Evolutionary conservation across 2,888 invertebrate genomes (phyloP).

Genomic region (Alitta virens): DNA sequence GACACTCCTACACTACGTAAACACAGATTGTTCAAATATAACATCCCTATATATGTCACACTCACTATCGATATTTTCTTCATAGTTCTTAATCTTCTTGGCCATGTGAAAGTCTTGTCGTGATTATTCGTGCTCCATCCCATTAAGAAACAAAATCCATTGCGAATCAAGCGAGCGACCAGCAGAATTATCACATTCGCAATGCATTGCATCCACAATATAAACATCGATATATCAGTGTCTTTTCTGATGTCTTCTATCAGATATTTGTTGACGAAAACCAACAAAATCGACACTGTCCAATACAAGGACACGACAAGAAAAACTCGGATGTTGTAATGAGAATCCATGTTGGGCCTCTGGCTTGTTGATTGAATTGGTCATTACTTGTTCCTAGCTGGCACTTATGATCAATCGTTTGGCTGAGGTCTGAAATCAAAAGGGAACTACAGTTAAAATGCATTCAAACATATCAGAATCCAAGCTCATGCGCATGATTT

Average conservation of each 20-base stretch:
- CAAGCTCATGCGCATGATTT: too few relatives aligned
- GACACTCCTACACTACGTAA: constrained; percentile 50
- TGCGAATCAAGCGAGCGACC: neutral
- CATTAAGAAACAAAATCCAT: neutral
- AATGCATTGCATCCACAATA: constrained; percentile 47
- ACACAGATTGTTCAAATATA: constrained; percentile 50
- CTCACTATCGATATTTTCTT: constrained; percentile 37
- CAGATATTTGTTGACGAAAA: constrained; percentile 88
- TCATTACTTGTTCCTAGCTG: too few relatives aligned
- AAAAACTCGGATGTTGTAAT: too few relatives aligned
- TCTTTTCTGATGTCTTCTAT: constrained; percentile 64
- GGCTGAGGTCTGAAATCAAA: too few relatives aligned
- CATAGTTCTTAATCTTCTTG: too few relatives aligned
- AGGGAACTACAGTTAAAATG: too few relatives aligned
- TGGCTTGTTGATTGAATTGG: too few relatives aligned
- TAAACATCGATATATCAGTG: constrained; percentile 43
- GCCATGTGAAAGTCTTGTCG: too few relatives aligned
- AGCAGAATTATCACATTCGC: constrained; percentile 29
- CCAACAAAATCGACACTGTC: constrained; percentile 87
- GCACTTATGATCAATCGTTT: too few relatives aligned
- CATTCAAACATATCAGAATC: too few relatives aligned
- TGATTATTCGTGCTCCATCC: too few relatives aligned
- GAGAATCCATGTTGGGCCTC: too few relatives aligned
- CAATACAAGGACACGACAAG: constrained; percentile 54
- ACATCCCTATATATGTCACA: constrained; percentile 37